A percentile compares a stretch with the other conserved stretches of the same genome.
Evolutionary conservation across 2,113 vertebrate species (phyloP).

Genomic region (Embiotoca jacksoni): DNA sequence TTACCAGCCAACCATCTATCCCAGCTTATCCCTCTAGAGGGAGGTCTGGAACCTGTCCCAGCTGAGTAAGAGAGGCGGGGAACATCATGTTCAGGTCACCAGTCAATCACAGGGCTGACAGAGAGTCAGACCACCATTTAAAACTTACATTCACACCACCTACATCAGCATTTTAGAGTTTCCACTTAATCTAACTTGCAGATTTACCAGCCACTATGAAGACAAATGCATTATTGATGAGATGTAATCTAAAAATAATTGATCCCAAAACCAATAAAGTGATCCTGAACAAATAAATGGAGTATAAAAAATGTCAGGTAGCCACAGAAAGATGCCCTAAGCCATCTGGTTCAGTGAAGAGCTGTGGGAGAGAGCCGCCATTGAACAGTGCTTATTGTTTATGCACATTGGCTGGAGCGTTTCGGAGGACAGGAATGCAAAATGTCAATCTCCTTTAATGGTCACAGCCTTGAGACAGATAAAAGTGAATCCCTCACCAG

Average conservation of each 20-base stretch:
- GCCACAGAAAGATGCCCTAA: not conserved
- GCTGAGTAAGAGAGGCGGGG: not conserved
- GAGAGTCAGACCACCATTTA: not conserved
- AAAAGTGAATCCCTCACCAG: constrained; percentile 12
- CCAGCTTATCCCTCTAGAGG: not conserved
- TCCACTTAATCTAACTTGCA: constrained; percentile 1
- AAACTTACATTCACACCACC: no score
- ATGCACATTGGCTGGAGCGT: not conserved
- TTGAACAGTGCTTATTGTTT: constrained; percentile 4
- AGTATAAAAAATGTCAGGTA: not conserved
- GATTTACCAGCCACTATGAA: not conserved
- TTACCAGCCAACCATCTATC: not conserved
- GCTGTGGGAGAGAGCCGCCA: not conserved
- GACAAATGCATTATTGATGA: not conserved
- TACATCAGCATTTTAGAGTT: not conserved
- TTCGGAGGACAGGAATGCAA: constrained; percentile 11
- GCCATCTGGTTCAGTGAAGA: not conserved
- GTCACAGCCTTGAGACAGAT: constrained; percentile 17
- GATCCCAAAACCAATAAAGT: not conserved
- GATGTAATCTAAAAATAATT: not conserved
- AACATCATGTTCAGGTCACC: no score
- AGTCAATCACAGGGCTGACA: not conserved
- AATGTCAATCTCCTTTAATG: constrained; percentile 23
- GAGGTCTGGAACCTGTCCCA: not conserved
- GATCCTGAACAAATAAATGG: not conserved